Percentiles rank a stretch among this genome's conserved stretches.
phyloP scores from a whole-genome alignment of 2,113 vertebrate genomes.

The Mohoua ochrocephala region DNA sequence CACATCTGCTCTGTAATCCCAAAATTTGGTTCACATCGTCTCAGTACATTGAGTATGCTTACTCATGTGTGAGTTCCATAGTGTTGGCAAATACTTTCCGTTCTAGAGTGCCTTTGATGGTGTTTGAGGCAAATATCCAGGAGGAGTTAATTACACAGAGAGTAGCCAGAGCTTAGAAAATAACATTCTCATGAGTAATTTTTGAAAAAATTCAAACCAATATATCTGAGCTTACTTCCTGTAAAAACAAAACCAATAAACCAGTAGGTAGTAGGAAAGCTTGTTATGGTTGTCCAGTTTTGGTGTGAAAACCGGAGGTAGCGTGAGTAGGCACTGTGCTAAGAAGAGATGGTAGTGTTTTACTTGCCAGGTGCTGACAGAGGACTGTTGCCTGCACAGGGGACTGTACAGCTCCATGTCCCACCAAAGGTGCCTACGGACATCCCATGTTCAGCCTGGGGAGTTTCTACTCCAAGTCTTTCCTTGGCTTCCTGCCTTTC shows the following conservation, averaged over 20 bases:
- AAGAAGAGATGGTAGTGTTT: neutral
- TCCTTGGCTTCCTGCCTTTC: neutral
- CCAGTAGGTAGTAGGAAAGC: neutral
- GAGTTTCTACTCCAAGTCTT: neutral
- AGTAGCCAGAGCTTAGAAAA: neutral
- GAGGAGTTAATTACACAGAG: neutral
- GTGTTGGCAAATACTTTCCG: neutral
- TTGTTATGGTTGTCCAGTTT: neutral
- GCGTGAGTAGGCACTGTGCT: neutral
- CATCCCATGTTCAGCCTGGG: neutral
- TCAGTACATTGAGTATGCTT: neutral
- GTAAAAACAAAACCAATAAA: neutral
- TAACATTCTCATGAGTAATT: neutral
- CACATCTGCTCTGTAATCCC: neutral
- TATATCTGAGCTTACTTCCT: neutral
- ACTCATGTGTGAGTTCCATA: neutral
- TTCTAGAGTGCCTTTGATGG: neutral
- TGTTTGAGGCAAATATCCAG: neutral
- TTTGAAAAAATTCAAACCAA: neutral
- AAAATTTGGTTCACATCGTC: neutral
- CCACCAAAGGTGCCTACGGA: neutral
- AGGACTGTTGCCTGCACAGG: neutral
- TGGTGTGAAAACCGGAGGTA: neutral
- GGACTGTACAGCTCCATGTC: accelerated
- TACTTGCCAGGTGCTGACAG: neutral